Evolutionary conservation across 92 coral and sea anemone species (phyloP), one percentile per base, ranked within the genome.

Genomic region (Paragorgia papillata): DNA sequence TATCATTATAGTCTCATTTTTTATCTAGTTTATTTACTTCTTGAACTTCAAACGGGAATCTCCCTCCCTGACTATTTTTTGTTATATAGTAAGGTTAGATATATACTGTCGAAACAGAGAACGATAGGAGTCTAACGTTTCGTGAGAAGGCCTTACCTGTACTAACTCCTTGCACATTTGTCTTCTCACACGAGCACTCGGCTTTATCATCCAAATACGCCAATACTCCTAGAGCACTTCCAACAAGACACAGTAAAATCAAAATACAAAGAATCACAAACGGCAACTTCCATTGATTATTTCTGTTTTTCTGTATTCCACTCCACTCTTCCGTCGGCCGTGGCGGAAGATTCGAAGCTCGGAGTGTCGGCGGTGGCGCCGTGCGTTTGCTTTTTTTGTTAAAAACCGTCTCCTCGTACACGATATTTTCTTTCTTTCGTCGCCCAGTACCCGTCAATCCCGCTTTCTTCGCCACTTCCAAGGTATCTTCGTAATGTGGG

Each of bases 401-500:
- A 9, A 49, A 20, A 8, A 33, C 41, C 30, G 64, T 58, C 10
- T 57, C 62, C 15, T 71, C 78, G 32, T 71, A 71, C 21, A 71
- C 64, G 5, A 71, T 49, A 24, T 71, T 71, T 30, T 71, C 78
- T 40, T 71, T 71, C 33, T 31, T 71, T 18, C 78, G 31, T 18
- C 64, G 63, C 17, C 78, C 78, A 2, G 78, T 55, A 24, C 63
- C 50, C 2, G 20, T 49, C 20, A 71, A 37, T 18, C 78, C 78
- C 0, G 78, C 78, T 55, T 71, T 71, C 32, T 71, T 53, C 10
- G 60, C 78, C 30, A 71, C 78, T 24, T 71, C 78, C 14, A 54
- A 30, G 8, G 78, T 71, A 58, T 71, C 78, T 40, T 71, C 78
- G 18, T 71, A 71, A 8, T 71, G 78, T 4, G 75, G 75, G 26